Percentiles rank a stretch among this genome's conserved stretches.
These are phyloP conservation scores for Sphyrna mokarran DNA, from an alignment of 2,113 vertebrate species.

Conservation along the genomic window DNA sequence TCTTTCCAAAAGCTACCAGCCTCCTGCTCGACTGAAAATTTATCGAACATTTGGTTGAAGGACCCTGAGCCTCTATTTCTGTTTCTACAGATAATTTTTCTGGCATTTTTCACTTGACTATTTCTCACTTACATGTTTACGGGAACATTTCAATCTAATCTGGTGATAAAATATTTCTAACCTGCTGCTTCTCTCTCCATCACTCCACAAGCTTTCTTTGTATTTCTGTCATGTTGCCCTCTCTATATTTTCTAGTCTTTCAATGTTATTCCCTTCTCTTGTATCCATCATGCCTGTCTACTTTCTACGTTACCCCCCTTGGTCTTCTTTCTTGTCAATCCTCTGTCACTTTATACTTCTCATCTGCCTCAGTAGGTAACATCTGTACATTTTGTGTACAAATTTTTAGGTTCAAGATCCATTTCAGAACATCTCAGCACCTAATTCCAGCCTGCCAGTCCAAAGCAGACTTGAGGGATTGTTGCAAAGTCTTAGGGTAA, in stretches of 20 bases:
- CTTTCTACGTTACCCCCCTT: background rate
- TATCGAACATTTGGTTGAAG: background rate
- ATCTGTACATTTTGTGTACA: background rate
- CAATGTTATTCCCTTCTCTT: too few species aligned
- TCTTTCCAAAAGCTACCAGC: background rate
- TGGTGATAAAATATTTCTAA: constrained; percentile 10
- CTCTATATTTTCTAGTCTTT: background rate
- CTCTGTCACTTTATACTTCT: background rate
- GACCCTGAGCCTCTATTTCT: background rate
- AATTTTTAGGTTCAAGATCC: too few species aligned
- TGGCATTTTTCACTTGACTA: background rate
- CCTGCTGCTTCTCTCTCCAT: background rate
- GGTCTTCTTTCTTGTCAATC: too few species aligned
- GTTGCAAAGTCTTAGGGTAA: too few species aligned
- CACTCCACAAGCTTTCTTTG: background rate
- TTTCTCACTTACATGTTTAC: background rate
- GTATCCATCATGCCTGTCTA: background rate
- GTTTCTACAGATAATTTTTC: background rate
- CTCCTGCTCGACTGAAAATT: background rate
- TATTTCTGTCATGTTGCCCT: background rate
- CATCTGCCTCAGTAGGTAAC: too few species aligned
- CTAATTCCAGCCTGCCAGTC: too few species aligned
- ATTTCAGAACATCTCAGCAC: too few species aligned
- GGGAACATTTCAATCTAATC: background rate
- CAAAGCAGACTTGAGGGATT: too few species aligned